Evolutionary conservation across 2,113 vertebrate species (phyloP).

Genomic region (Cariama cristata): DNA sequence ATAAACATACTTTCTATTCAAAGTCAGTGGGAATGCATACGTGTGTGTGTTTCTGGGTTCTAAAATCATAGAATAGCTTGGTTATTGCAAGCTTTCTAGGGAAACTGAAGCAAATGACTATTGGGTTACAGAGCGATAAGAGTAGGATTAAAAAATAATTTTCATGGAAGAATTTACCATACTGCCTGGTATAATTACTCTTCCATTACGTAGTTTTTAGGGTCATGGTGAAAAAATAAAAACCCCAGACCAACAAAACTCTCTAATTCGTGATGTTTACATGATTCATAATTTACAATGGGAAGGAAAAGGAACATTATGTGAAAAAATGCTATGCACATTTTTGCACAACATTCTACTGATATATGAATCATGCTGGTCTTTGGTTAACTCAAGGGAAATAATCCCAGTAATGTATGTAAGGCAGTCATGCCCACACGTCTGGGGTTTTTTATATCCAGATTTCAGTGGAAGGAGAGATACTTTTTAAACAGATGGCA

Average conservation of each 20-base stretch:
- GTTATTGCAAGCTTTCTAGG: neutral
- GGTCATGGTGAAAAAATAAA: conserved; percentile 6
- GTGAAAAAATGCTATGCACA: conserved; percentile 52
- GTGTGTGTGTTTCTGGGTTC: neutral
- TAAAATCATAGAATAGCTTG: neutral
- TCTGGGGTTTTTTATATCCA: conserved; percentile 63
- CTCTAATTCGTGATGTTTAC: conserved; percentile 23
- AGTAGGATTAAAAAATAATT: neutral
- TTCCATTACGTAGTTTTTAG: neutral
- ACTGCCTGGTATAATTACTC: neutral
- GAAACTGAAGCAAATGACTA: neutral
- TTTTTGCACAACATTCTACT: conserved; percentile 57
- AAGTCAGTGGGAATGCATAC: neutral
- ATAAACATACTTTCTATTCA: neutral
- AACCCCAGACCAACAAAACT: neutral
- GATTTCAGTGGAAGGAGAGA: conserved; percentile 59
- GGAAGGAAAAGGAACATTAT: conserved; percentile 28
- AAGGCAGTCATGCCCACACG: conserved; percentile 63
- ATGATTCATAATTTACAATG: conserved; percentile 50
- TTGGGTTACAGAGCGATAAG: neutral
- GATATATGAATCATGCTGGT: conserved; percentile 57
- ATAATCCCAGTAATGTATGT: conserved; percentile 62
- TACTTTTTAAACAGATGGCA: conserved; percentile 66
- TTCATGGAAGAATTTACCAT: neutral
- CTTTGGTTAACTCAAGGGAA: conserved; percentile 61